phyloP scores from a whole-genome alignment of 2,113 vertebrate species.

The Chrysochloris asiatica region DNA sequence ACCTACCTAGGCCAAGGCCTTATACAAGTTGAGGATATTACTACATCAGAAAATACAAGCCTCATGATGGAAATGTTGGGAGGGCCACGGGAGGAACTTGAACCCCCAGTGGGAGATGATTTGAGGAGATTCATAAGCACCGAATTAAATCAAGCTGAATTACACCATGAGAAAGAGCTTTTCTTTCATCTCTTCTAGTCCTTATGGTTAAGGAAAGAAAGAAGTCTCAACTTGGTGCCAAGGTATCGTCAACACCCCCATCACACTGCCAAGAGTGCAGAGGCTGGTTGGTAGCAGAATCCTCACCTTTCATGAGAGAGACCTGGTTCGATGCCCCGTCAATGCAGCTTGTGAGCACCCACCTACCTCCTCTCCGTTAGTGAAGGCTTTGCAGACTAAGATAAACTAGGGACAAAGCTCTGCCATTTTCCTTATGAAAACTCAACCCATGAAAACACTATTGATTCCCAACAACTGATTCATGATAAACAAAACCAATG shows the following conservation, averaged over 20 bases:
- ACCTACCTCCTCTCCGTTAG: no score
- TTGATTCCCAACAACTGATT: neutral
- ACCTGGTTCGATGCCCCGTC: no score
- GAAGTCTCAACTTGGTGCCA: neutral
- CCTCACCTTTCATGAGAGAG: no score
- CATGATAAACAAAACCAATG: no score
- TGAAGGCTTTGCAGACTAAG: neutral
- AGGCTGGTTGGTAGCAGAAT: no score
- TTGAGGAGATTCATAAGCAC: neutral
- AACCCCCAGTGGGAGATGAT: fast-evolving
- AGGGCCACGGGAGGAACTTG: neutral
- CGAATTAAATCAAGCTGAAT: no score
- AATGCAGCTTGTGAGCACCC: no score
- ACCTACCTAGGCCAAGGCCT: neutral
- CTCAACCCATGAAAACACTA: neutral
- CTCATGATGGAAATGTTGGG: neutral
- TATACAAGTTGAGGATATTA: neutral
- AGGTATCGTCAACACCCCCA: fast-evolving
- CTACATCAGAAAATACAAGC: neutral
- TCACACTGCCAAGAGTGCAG: no score
- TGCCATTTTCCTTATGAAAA: neutral
- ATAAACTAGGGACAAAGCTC: neutral
- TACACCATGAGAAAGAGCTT: neutral
- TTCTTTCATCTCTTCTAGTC: neutral
- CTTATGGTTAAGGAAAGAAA: neutral